phyloP scores from a whole-genome alignment of 2,797 vertebrate species.

The Erpetoichthys calabaricus region DNA sequence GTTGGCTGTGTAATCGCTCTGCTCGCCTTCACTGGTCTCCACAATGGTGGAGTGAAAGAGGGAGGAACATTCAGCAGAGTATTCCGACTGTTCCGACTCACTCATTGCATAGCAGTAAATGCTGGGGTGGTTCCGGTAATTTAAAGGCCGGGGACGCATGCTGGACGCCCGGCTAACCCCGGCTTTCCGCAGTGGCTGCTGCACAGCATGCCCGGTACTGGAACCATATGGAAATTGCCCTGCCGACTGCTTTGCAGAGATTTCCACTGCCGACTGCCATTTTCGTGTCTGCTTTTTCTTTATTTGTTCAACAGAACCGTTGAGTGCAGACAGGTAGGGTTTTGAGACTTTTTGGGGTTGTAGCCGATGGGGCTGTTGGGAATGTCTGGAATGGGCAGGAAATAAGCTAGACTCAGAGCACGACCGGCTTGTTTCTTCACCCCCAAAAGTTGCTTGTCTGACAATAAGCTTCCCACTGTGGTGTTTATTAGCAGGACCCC shows the following conservation, averaged over 20 bases:
- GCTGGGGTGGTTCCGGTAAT: conserved; percentile 27
- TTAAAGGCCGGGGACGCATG: conserved; percentile 30
- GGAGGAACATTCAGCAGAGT: conserved; percentile 60
- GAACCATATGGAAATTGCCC: conserved; percentile 25
- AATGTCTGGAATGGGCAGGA: conserved; percentile 37
- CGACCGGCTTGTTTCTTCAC: conserved; percentile 44
- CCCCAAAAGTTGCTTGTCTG: conserved; percentile 24
- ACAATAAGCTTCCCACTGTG: conserved; percentile 21
- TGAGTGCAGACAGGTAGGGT: conserved; percentile 25
- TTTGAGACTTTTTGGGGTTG: conserved; percentile 36
- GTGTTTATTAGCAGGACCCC: conserved; percentile 26
- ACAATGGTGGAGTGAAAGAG: conserved; percentile 70
- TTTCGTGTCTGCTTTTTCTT: conserved; percentile 50
- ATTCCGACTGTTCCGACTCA: conserved; percentile 60
- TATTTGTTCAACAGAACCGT: conserved; percentile 27
- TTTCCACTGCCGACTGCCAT: conserved; percentile 52
- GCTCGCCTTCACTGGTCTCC: conserved; percentile 68
- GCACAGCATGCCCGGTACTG: conserved; percentile 20
- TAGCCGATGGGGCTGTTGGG: conserved; percentile 20
- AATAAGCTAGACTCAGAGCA: conserved; percentile 67
- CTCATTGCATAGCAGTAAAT: conserved; percentile 39
- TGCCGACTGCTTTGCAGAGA: conserved; percentile 35
- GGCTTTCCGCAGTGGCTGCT: conserved; percentile 27
- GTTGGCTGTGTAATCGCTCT: conserved; percentile 71
- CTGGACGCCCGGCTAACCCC: conserved; percentile 31